Evolutionary conservation across 2,888 invertebrate genomes (phyloP), one percentile per base, ranked within the genome.

Genomic region (Branchellion lobata): DNA sequence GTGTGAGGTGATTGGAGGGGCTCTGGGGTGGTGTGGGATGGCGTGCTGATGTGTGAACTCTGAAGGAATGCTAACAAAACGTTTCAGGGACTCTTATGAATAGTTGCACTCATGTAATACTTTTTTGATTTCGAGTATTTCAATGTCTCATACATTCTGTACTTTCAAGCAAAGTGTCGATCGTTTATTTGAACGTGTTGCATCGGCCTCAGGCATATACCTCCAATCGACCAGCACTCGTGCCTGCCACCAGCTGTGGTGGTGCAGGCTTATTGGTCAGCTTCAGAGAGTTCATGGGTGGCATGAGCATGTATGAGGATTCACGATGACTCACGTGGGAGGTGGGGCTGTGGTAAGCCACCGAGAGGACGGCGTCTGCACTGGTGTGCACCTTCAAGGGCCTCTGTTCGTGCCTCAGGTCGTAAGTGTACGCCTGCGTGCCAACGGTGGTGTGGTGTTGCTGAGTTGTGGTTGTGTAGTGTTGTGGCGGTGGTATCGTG

Each of bases 371-470:
- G 73, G 36, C 33, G 8, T 73, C 40, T 21, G 73, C 8, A 11
- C 65, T 11, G 5, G 65, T 11, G 24, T 5, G 24, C 24, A 65
- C 21, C 11, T 36, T 36, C 40, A 33, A 34, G n/a, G 33, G 36
- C 3, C 36, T 27, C 11, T 36, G 11, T 36, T 69, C 73, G 24
- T 73, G 69, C n/a, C 73, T 34, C 27, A 87, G 81, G 81, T 87
- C 87, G 84, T 84, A 87, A 31, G 87, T 83, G 80, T 87, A 87
- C 0, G 85, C 85, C 85, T 86, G 81, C 11, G 1, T 24, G 2
- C 24, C 40, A 14, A 61, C 36, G 1, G 14, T 1, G 29, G 29
- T 68, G 18, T 68, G 24, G 14, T n/a, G 24, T 18, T 21, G 18
- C 14, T n/a, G n/a, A n/a, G n/a, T n/a, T n/a, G n/a, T n/a, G n/a